Percentiles rank a stretch among this genome's conserved stretches.
phyloP scores from a whole-genome alignment of 2,113 vertebrate genomes.

The Harpagus bidentatus region DNA sequence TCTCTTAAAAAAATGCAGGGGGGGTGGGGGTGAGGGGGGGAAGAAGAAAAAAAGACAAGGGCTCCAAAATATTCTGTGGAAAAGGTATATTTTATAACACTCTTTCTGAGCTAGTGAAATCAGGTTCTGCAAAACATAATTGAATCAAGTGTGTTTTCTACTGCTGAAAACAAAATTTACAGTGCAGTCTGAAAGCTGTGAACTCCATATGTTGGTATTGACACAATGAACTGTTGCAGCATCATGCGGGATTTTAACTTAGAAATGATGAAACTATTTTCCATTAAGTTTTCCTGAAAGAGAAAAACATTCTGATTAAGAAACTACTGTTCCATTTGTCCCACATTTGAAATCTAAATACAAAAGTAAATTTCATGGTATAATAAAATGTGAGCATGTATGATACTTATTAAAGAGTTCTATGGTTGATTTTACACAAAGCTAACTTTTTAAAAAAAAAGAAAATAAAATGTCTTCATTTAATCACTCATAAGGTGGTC shows the following conservation, averaged over 20 bases:
- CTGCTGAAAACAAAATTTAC: neutral
- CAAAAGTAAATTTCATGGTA: neutral
- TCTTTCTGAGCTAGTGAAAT: neutral
- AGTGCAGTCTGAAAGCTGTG: neutral
- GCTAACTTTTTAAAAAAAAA: neutral
- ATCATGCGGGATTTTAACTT: neutral
- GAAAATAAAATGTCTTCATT: neutral
- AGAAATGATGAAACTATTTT: neutral
- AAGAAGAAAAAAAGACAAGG: neutral
- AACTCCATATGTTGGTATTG: neutral
- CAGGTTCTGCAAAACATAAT: neutral
- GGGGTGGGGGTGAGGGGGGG: too few relatives aligned
- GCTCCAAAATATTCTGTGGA: neutral
- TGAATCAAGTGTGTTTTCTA: neutral
- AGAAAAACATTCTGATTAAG: neutral
- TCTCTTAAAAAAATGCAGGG: neutral
- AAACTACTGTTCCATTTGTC: neutral
- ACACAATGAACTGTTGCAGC: neutral
- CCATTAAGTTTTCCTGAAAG: neutral
- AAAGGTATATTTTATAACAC: neutral
- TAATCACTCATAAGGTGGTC: neutral
- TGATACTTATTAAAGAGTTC: neutral
- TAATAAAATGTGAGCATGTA: neutral
- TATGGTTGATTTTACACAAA: neutral
- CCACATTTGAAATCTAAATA: neutral